A percentile compares a stretch with the other conserved stretches of the same genome.
phyloP scores from a whole-genome alignment of 1,140 invertebrate species.

The Apis laboriosa region DNA sequence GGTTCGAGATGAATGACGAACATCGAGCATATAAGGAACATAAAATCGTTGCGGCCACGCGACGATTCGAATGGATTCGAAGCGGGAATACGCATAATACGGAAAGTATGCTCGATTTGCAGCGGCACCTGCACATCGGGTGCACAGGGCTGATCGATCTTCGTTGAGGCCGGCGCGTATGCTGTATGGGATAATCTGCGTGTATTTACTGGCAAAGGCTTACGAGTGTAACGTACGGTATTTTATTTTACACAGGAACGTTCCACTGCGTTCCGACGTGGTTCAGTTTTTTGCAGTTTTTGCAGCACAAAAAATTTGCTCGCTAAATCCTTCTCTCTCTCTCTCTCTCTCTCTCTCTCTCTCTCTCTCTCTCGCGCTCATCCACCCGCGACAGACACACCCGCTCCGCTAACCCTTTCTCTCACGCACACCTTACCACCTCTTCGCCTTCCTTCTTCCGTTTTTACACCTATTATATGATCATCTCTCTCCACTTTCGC shows the following conservation, averaged over 20 bases:
- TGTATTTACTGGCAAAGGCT: slow-evolving; percentile 67
- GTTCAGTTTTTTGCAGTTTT: slow-evolving; percentile 52
- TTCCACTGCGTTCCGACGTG: slow-evolving; percentile 61
- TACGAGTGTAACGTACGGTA: slow-evolving; percentile 78
- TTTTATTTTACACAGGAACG: slow-evolving; percentile 78
- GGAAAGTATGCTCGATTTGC: slow-evolving; percentile 22
- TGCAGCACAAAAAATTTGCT: slow-evolving; percentile 61
- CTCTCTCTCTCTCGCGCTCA: slow-evolving; percentile 52
- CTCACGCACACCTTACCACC: slow-evolving; percentile 52
- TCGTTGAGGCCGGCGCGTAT: slow-evolving; percentile 33
- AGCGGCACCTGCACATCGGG: neutral
- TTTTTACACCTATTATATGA: neutral
- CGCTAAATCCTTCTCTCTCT: slow-evolving; percentile 48
- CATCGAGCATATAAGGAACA: too few species aligned
- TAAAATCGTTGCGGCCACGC: too few species aligned
- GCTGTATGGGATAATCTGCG: slow-evolving; percentile 52
- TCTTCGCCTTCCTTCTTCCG: neutral
- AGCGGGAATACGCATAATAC: slow-evolving; percentile 6
- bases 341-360: slow-evolving; percentile 40
- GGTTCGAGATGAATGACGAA: too few species aligned
- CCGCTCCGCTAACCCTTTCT: slow-evolving; percentile 8
- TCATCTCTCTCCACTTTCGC: neutral
- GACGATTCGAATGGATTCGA: neutral
- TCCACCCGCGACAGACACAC: slow-evolving; percentile 38
- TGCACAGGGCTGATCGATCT: slow-evolving; percentile 48